phyloP scores from a whole-genome alignment of 2,888 invertebrate genomes.

The Tyria jacobaeae region DNA sequence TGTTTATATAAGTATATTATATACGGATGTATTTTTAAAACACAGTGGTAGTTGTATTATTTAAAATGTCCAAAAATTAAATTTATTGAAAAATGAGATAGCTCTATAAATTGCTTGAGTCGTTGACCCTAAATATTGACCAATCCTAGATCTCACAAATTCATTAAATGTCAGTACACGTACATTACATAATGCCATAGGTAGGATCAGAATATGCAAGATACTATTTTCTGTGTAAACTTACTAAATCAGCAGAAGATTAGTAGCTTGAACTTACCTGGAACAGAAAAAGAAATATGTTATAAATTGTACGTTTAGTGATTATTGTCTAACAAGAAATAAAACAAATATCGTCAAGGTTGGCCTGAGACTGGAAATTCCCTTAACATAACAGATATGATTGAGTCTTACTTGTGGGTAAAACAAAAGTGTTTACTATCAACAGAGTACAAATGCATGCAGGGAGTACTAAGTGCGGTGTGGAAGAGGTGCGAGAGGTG shows the following conservation, averaged over 20 bases:
- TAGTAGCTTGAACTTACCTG: slow-evolving; percentile 56
- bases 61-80: not conserved
- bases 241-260: slow-evolving; percentile 30
- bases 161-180: not conserved
- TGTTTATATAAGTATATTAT: not conserved
- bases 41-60: not conserved
- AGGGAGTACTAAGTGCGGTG: slow-evolving; percentile 15
- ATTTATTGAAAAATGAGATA: not conserved
- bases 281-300: slow-evolving; percentile 46
- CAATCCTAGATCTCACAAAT: no score
- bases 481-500: slow-evolving; percentile 30
- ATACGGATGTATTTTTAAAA: not conserved
- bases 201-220: slow-evolving; percentile 48
- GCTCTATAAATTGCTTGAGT: not conserved
- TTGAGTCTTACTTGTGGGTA: slow-evolving; percentile 49
- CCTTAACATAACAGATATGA: slow-evolving; percentile 43
- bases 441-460: slow-evolving; percentile 46
- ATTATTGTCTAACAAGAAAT: slow-evolving; percentile 32
- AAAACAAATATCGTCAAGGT: slow-evolving; percentile 34
- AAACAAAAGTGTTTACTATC: slow-evolving; percentile 54
- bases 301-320: not conserved
- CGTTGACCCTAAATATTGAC: not conserved
- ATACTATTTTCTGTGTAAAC: slow-evolving; percentile 42
- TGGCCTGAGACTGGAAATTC: slow-evolving; percentile 35
- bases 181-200: not conserved